Percentiles rank a stretch among this genome's conserved stretches.
Conservation (phyloP, 2,888 invertebrate species). For the Cheilosia scutellata region DNA sequence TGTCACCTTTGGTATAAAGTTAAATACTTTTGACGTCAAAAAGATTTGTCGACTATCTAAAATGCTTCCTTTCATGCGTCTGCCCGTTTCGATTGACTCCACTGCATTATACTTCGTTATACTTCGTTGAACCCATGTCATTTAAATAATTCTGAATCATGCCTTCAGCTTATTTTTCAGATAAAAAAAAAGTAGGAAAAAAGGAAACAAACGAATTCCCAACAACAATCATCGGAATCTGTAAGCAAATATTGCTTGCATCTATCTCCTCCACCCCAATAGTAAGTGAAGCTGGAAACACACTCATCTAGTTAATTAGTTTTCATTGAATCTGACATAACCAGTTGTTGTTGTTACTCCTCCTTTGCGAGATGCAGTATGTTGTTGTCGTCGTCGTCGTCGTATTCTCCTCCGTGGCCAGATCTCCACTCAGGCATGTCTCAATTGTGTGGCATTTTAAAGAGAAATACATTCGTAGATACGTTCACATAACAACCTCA, state of each 20-base stretch:
- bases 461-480: conserved; percentile 50
- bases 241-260: conserved; percentile 64
- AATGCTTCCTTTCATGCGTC: not conserved
- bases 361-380: conserved; percentile 35
- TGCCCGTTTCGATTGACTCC: conserved; percentile 24
- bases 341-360: conserved; percentile 72
- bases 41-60: conserved; percentile 15
- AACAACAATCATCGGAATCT: conserved; percentile 60
- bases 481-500: conserved; percentile 67
- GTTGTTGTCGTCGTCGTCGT: conserved; percentile 25
- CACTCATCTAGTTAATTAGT: conserved; percentile 74
- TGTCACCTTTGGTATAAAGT: not conserved
- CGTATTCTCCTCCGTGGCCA: conserved; percentile 11
- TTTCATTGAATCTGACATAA: conserved; percentile 75
- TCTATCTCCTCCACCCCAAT: conserved; percentile 50
- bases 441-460: conserved; percentile 70
- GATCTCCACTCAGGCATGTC: conserved; percentile 73
- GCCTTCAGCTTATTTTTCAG: conserved; percentile 52
- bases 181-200: conserved; percentile 10
- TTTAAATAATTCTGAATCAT: conserved; percentile 68
- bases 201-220: conserved; percentile 28
- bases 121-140: conserved; percentile 62
- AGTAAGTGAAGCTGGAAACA: conserved; percentile 61
- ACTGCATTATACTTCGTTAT: conserved; percentile 42
- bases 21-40: conserved; percentile 8